Evolutionary conservation across 2,797 vertebrate genomes (phyloP).

Genomic region (Hemitrygon akajei): DNA sequence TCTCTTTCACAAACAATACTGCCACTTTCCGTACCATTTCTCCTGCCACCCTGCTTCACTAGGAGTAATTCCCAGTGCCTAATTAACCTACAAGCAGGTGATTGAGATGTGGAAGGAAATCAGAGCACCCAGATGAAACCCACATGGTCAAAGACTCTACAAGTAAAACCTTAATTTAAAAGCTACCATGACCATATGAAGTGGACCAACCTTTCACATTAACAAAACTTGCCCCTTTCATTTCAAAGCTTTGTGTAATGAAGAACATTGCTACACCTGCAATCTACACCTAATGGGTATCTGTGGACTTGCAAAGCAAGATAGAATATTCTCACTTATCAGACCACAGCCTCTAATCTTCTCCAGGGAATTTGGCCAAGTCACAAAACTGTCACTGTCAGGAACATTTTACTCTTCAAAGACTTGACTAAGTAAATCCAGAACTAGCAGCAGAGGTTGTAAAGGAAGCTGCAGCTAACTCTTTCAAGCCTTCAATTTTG

Average conservation of each 20-base stretch:
- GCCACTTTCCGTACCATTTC: too few species aligned
- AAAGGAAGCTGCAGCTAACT: constrained; percentile 44
- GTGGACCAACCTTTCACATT: neutral
- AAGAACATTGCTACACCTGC: neutral
- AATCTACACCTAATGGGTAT: constrained; percentile 6
- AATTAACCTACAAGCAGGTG: too few species aligned
- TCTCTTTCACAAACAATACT: too few species aligned
- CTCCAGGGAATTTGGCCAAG: neutral
- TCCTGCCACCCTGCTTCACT: too few species aligned
- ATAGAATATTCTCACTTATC: constrained; percentile 12
- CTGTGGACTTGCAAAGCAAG: neutral
- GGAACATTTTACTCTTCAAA: constrained; percentile 39
- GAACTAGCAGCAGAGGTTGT: constrained; percentile 44
- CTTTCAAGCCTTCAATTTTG: constrained; percentile 45
- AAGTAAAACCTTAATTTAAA: neutral
- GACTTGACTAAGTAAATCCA: constrained; percentile 48
- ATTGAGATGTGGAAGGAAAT: too few species aligned
- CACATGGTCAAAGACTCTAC: too few species aligned
- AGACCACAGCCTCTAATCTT: neutral
- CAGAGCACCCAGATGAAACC: too few species aligned
- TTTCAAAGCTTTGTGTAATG: neutral
- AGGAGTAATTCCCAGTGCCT: too few species aligned
- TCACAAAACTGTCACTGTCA: constrained; percentile 34
- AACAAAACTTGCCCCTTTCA: neutral
- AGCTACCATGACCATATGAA: neutral